A percentile compares a stretch with the other conserved stretches of the same genome.
phyloP scores from a whole-genome alignment of 2,888 invertebrate genomes.

The Amiota mariae region DNA sequence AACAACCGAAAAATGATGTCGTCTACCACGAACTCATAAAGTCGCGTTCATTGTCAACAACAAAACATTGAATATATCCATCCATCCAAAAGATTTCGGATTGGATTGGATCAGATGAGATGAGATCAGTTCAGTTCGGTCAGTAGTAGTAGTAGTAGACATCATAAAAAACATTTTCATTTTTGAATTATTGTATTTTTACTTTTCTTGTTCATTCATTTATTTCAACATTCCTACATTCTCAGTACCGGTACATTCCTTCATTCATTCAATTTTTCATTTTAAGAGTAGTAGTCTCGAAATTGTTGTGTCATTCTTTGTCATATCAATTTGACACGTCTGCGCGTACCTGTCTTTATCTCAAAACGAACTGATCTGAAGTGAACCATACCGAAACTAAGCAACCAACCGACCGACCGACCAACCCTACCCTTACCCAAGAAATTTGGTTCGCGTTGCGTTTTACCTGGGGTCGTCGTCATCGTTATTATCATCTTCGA shows the following conservation, averaged over 20 bases:
- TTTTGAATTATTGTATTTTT: no score
- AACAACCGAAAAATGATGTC: background rate
- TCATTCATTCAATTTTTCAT: background rate
- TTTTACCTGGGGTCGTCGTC: constrained; percentile 8
- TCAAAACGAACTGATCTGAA: background rate
- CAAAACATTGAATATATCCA: background rate
- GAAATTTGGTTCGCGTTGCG: background rate
- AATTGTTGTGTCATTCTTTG: constrained; percentile 28
- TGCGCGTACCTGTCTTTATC: constrained; percentile 19
- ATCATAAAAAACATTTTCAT: no score
- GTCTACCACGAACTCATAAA: constrained; percentile 11
- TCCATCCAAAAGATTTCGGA: no score
- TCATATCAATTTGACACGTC: constrained; percentile 28
- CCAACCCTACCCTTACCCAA: background rate
- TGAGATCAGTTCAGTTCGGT: no score
- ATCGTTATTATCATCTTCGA: background rate
- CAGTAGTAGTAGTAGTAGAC: no score
- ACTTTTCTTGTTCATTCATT: no score
- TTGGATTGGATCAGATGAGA: no score
- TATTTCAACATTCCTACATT: no score
- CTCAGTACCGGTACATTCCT: no score
- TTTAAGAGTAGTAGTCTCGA: constrained; percentile 18
- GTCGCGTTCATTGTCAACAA: background rate
- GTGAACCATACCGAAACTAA: background rate
- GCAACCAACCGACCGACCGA: background rate